phyloP scores from a whole-genome alignment of 2,888 invertebrate genomes.

The Drosophila flavopinicola region DNA sequence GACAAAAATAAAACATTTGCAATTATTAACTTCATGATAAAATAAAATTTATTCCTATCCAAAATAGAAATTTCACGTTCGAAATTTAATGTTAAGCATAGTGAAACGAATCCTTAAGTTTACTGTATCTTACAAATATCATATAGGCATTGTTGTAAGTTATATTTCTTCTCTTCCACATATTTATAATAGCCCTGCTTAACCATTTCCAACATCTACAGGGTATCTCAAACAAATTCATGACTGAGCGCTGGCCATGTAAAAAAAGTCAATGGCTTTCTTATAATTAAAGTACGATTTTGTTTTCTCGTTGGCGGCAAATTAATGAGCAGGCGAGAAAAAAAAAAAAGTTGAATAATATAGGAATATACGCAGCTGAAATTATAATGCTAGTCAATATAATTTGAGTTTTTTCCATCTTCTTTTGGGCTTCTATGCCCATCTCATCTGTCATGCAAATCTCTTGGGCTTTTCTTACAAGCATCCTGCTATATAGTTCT shows the following conservation, averaged over 20 bases:
- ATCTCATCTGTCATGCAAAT: constrained; percentile 70
- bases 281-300: constrained; percentile 69
- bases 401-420: constrained; percentile 37
- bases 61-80: too few relatives aligned
- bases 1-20: too few relatives aligned
- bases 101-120: too few relatives aligned
- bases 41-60: too few relatives aligned
- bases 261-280: constrained; percentile 72
- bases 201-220: background rate
- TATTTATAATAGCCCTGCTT: background rate
- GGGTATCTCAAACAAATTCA: constrained; percentile 20
- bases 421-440: too few relatives aligned
- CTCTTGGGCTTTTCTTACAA: constrained; percentile 43
- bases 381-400: constrained; percentile 36
- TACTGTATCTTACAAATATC: too few relatives aligned
- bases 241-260: constrained; percentile 37
- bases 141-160: too few relatives aligned
- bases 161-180: too few relatives aligned
- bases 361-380: constrained; percentile 24
- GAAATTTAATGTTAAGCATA: too few relatives aligned
- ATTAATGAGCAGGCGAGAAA: constrained; percentile 74
- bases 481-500: constrained; percentile 55
- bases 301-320: constrained; percentile 12
- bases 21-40: too few relatives aligned
- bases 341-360: constrained; percentile 31